Base-by-base conservation (phyloP, 2,888 invertebrate genomes). In the Plagodis pulveraria region DNA sequence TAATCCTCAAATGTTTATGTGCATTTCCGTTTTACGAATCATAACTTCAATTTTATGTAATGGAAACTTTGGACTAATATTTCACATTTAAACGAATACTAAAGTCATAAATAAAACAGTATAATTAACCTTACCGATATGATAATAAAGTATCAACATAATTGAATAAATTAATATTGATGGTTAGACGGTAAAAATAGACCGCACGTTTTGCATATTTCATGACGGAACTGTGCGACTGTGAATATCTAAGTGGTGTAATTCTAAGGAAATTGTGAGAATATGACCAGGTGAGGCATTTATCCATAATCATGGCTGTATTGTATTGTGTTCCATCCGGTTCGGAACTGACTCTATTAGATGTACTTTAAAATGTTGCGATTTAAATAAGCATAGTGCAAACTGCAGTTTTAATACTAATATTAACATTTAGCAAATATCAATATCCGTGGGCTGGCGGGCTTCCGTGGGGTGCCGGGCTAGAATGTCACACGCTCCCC, bases 181-280 rank as follows among this genome's bases (percentile, higher is more conserved):
- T 55, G 51, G 38, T 47, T 42, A 42, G 46, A 22, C 55, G 47
- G 41, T 66, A 56, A 51, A 69, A 70, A 71, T 67, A 66, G 63
- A 66, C 51, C 48, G 58, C 55, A 56, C 50, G 33, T 66, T 40
- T 68, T 66, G 61, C 65, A 69, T 67, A 65, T 63, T 68, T 65
- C 74, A 71, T 72, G 61, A 62, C 58, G 64, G 53, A 56, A 65
- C 69, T 61, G 56, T 56, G 53, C 58, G 56, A 59, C 50, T 59
- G 65, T 62, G 53, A 65, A 65, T 62, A 65, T 58, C 56, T 59
- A 69, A 69, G 68, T 68, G 67, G 62, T 65, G 62, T 67, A 50
- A 61, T 69, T 67, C 67, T 65, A 59, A 58, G 55, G 65, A 64
- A 70, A 74, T 71, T 73, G 71, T 83, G 79, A 72, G 78, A 83